These are phyloP conservation scores for Dipus sagitta DNA, from an alignment of 2,797 vertebrate species.

Conservation along the genomic window DNA sequence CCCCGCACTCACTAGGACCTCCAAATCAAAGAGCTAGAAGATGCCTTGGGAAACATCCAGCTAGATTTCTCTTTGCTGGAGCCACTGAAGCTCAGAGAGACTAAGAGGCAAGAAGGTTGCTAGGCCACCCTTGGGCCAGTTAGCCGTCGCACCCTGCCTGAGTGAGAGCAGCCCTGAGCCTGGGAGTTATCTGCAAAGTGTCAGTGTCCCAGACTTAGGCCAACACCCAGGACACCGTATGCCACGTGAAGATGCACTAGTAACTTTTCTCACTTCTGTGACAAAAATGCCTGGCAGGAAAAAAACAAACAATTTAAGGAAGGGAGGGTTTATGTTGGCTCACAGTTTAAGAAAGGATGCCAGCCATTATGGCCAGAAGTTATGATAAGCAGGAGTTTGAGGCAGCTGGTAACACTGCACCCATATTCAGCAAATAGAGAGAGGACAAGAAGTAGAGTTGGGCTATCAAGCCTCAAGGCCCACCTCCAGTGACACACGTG, in stretches of 20 bases:
- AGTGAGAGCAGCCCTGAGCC: not conserved
- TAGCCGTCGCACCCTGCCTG: not conserved
- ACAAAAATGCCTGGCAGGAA: not conserved
- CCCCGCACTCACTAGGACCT: not conserved
- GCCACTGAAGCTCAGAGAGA: not conserved
- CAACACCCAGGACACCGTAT: not conserved
- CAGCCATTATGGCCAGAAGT: not conserved
- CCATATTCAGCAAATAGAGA: not conserved
- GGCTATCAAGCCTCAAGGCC: not conserved
- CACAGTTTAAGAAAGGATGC: not conserved
- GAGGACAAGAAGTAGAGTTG: not conserved
- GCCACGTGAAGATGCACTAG: not conserved
- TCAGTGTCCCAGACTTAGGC: not conserved
- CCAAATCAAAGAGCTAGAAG: constrained; percentile 57
- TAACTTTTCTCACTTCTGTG: not conserved
- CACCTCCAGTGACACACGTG: not conserved
- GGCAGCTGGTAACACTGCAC: not conserved
- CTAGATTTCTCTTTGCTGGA: not conserved
- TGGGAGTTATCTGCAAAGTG: not conserved
- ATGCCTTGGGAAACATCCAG: not conserved
- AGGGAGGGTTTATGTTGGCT: not conserved
- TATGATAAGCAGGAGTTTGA: not conserved
- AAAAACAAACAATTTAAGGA: not conserved
- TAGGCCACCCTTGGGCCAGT: not conserved
- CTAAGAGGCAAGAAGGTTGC: not conserved